These are phyloP conservation scores for Loriculus beryllinus DNA, from an alignment of 2,797 vertebrate species.

Conservation along the genomic window DNA sequence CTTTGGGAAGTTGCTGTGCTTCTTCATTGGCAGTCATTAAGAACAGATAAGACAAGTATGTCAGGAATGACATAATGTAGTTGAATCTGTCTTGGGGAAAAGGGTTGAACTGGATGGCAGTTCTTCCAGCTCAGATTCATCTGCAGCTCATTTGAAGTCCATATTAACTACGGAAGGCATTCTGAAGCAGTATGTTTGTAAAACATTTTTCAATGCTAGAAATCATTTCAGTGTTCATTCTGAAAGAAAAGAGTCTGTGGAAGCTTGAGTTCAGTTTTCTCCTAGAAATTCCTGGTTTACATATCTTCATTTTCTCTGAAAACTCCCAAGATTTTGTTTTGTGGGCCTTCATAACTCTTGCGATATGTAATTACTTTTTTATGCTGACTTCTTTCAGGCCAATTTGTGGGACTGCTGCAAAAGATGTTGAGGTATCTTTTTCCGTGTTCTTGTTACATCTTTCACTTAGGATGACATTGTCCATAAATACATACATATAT, in stretches of 20 bases:
- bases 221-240: not conserved
- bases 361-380: conserved; percentile 14
- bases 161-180: not conserved
- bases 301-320: not conserved
- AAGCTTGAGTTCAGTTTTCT: not conserved
- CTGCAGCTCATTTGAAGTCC: not conserved
- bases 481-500: not conserved
- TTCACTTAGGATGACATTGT: not conserved
- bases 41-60: conserved; percentile 14
- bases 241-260: not conserved
- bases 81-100: not conserved
- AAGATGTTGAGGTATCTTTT: conserved; percentile 52
- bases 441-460: not conserved
- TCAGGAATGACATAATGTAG: conserved; percentile 12
- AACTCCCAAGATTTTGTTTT: not conserved
- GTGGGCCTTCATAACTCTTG: conserved; percentile 13
- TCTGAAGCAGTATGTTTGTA: not conserved
- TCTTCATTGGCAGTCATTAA: not conserved
- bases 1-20: not conserved
- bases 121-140: not conserved
- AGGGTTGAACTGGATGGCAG: not conserved
- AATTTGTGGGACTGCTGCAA: conserved; percentile 32
- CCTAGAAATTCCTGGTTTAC: not conserved
- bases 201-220: not conserved
- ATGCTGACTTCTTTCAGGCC: conserved; percentile 1